Base-by-base conservation (phyloP, 2,888 invertebrate species). In the Argyresthia albistria region DNA sequence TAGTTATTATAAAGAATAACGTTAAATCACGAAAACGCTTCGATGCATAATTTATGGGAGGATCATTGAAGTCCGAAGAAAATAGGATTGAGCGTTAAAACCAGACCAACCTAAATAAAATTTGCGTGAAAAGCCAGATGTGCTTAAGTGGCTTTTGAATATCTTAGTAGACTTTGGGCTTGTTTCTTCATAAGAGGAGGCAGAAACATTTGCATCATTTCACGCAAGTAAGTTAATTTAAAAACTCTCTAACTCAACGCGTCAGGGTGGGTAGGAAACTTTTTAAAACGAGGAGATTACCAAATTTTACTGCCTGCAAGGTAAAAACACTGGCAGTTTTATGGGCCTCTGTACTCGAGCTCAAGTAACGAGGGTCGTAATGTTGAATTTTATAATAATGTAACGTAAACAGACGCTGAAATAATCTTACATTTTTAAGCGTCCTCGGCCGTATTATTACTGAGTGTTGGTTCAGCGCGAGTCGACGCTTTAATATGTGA, bases 371-470 rank as follows among this genome's bases (percentile, higher is more conserved):
- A 59, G 59, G 67, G 61, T 60, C 60, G 63, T 68, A 61, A 64
- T 63, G 66, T 63, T 58, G 55, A 62, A 66, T 66, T 70, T 66
- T 58, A 63, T 65, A 65, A 63, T 65, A 69, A 69, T 67, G 60
- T 66, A 65, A 63, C 62, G 62, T 60, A 65, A 73, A 67, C 66
- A 69, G 59, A 63, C 60, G 56, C 56, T 59, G 58, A 60, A 67
- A 64, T 64, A 62, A 57, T 53, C 45, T 50, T 51, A 48, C 14
- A 54, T 54, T 50, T 54, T 54, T 54, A 43, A 52, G 51, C 43
- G 54, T 45, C 8, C 14, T 53, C 42, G 14, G 15, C 25, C 46
- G 14, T 50, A 35, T 43, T 51, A 51, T 46, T 35, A 51, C 45
- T 25, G 48, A 53, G 53, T 48, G 46, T 49, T 54, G 48, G 36